Evolutionary conservation across 2,888 invertebrate species (phyloP), one percentile per base, ranked within the genome.

Genomic region (Choristoneura rosaceana): DNA sequence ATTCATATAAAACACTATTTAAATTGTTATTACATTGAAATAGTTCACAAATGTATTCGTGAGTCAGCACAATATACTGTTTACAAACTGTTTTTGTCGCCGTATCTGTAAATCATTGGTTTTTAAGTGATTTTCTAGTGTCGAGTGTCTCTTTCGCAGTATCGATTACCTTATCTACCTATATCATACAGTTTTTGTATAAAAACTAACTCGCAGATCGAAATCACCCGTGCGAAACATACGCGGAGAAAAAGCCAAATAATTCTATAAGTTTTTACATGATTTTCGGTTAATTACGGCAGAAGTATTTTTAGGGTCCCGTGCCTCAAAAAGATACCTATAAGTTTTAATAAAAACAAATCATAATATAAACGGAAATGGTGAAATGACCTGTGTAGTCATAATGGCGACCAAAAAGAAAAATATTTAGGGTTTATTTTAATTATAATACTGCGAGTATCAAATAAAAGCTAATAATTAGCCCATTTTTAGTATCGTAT

Each of bases 211-310:
- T 7, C 38, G 7, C 7, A n/a, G 10, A 33, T 25, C 25, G 10
- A 15, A 61, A 10, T 15, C 62, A 15, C 12, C 62, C 71, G 71
- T 71, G 71, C 71, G 67, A 63, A 50, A 50, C 55, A 52, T 15
- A 52, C 7, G 38, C 38, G 7, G 7, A 5, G 0, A 38, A 38
- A 38, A 38, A 38, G 38, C 38, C 38, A 7, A 38, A 4, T 38
- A 38, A 38, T 38, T 38, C 38, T 38, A 38, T 38, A 38, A 38
- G 5, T 38, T 38, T 38, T 38, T 38, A 38, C 7, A 7, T 38
- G 38, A 38, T 38, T 38, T 7, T 0, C 5, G 38, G 38, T 38
- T 38, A 38, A 4, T 4, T 38, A 25, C 25, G 2, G 25, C 25
- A 25, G 4, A 34, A 0, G 5, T 5, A 38, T 4, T 38, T 38